Base-by-base conservation (phyloP, 2,888 invertebrate species). In the Plagodis pulveraria region DNA sequence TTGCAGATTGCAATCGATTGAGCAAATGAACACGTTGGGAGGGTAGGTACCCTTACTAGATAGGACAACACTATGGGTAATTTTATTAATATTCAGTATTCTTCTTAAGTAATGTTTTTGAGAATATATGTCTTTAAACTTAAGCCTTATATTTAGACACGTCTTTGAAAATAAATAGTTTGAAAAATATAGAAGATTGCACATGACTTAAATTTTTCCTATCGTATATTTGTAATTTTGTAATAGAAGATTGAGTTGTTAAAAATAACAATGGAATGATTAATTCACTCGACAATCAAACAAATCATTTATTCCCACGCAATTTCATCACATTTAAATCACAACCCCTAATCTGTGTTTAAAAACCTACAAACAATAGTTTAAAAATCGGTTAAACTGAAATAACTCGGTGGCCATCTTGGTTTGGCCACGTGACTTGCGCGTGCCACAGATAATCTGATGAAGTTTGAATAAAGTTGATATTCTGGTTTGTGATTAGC, bases 351-450 rank as follows among this genome's bases (percentile, higher is more conserved):
- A 69, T 67, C 63, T 40, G 51, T 33, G 74, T 78, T 81, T 73
- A 76, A 81, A 82, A 77, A 75, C 73, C 74, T 52, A 69, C 77
- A 80, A 80, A 84, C 84, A 84, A 84, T 78, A 70, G 74, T 73
- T 72, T 66, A 68, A 75, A 56, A n/a, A 74, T 67, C 70, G 68
- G 74, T 78, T 80, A 77, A 76, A 75, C 70, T 73, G 58, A 71
- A 72, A 44, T 46, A 58, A 40, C 58, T 69, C 71, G 69, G 71
- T 69, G 70, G 74, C 69, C 72, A 64, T 60, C 45, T 60, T 58
- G 66, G 62, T 67, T 51, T 32, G 50, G 72, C 56, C 77, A 71
- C 76, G 77, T 73, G 78, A 33, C 57, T 1, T 11, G 63, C 65
- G 56, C 60, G 61, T 54, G 58, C 22, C 52, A 53, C 56, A 56